A percentile compares a stretch with the other conserved stretches of the same genome.
These are phyloP conservation scores for Oophaga sylvatica DNA, from an alignment of 2,797 vertebrate genomes.

Conservation along the genomic window DNA sequence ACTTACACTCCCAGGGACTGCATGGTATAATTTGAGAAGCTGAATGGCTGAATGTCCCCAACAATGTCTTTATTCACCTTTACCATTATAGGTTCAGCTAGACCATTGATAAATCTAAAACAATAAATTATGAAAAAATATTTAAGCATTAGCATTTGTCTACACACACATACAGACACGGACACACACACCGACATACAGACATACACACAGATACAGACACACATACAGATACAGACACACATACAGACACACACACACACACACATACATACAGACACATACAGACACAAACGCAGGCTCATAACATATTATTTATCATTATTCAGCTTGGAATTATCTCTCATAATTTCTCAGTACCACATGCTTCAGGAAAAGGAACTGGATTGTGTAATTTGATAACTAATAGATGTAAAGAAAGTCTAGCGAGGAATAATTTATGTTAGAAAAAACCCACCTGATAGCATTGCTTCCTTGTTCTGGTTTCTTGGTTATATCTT, in stretches of 20 bases:
- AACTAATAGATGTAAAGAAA: neutral
- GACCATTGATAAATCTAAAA: conserved; percentile 84
- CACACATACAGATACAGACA: too few species aligned
- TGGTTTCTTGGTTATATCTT: conserved; percentile 75
- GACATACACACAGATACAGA: too few species aligned
- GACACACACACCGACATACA: too few species aligned
- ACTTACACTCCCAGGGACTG: conserved; percentile 80
- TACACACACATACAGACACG: neutral
- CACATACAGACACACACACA: too few species aligned
- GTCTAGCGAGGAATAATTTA: neutral
- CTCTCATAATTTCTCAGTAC: neutral
- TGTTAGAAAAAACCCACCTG: conserved; percentile 73
- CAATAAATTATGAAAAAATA: neutral
- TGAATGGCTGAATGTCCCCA: conserved; percentile 60
- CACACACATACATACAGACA: too few species aligned
- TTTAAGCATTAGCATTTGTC: neutral
- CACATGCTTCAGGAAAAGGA: neutral
- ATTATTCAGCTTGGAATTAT: neutral
- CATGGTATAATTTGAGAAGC: conserved; percentile 72
- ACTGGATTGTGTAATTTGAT: neutral
- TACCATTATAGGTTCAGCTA: conserved; percentile 67
- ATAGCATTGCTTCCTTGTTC: conserved; percentile 82
- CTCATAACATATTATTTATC: neutral
- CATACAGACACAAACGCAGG: too few species aligned
- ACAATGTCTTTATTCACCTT: conserved; percentile 40